Conservation (phyloP, 2,113 vertebrate species). For the Murina feae region DNA sequence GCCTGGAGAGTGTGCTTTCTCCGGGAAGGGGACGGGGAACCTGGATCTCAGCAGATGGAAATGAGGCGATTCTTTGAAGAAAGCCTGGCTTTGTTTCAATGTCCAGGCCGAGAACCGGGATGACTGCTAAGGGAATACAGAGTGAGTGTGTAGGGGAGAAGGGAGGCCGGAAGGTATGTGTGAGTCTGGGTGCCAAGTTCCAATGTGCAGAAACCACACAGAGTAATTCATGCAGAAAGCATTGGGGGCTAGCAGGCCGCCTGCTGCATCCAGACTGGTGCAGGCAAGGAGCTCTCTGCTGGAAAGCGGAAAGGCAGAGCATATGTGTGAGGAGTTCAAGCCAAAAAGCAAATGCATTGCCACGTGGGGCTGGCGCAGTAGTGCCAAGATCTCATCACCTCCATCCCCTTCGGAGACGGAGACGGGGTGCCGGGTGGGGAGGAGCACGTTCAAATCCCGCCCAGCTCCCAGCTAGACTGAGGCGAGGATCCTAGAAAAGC, state of each 20-base stretch:
- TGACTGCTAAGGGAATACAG: neutral
- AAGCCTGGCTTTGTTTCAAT: neutral
- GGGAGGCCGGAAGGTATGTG: neutral
- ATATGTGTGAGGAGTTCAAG: neutral
- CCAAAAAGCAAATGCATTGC: neutral
- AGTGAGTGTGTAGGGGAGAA: accelerated
- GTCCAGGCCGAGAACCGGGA: neutral
- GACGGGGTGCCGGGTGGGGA: neutral
- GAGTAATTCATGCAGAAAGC: slow-evolving; percentile 34
- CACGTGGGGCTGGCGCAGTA: neutral
- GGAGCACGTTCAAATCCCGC: neutral
- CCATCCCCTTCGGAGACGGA: neutral
- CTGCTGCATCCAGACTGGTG: neutral
- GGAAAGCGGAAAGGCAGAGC: slow-evolving; percentile 28
- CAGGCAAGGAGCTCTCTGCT: neutral
- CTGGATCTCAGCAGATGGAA: neutral
- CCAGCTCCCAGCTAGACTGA: neutral
- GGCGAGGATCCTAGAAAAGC: neutral
- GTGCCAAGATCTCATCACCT: neutral
- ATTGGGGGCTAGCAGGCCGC: slow-evolving; percentile 21
- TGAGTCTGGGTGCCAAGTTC: slow-evolving; percentile 2
- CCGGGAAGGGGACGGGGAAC: neutral
- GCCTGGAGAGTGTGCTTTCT: neutral
- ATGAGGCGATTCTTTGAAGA: neutral
- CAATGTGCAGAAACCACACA: neutral